A percentile compares a stretch with the other conserved stretches of the same genome.
These are phyloP conservation scores for Cheilosia scutellata DNA, from an alignment of 2,888 invertebrate species.

Conservation along the genomic window DNA sequence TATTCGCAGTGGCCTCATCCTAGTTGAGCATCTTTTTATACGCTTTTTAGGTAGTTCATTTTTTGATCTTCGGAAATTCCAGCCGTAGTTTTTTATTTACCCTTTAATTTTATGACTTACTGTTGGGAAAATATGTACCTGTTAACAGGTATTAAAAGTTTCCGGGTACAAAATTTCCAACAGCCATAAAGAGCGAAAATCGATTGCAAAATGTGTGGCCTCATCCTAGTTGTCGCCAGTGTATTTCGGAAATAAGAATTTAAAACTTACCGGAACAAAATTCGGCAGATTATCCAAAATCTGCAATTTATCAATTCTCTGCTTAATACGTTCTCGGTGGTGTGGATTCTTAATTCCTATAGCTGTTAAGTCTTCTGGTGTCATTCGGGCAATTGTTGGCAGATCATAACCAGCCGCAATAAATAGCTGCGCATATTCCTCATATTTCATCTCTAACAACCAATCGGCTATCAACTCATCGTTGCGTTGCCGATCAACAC, in stretches of 20 bases:
- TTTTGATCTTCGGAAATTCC: too few relatives aligned
- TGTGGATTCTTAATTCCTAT: conserved; percentile 98
- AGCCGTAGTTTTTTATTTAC: too few relatives aligned
- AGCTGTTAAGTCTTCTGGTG: conserved; percentile 96
- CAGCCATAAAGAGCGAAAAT: too few relatives aligned
- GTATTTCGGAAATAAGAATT: neutral
- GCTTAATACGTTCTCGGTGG: conserved; percentile 97
- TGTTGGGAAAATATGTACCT: too few relatives aligned
- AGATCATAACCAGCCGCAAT: conserved; percentile 98
- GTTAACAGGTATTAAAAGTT: too few relatives aligned
- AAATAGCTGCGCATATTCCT: conserved; percentile 97
- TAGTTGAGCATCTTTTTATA: too few relatives aligned
- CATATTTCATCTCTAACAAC: conserved; percentile 96
- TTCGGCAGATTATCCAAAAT: conserved; percentile 98
- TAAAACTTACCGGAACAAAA: conserved; percentile 91
- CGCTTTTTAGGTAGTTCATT: too few relatives aligned
- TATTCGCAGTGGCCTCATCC: too few relatives aligned
- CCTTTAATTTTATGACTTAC: too few relatives aligned
- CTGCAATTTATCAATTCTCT: conserved; percentile 97
- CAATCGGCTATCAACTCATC: conserved; percentile 98
- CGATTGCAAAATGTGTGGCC: too few relatives aligned
- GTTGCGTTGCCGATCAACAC: conserved; percentile 90
- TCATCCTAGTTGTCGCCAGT: too few relatives aligned
- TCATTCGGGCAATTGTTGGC: conserved; percentile 99
- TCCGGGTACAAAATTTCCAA: too few relatives aligned